Conservation (phyloP, 2,797 vertebrate genomes). For the Oreonectes daqikongensis region DNA sequence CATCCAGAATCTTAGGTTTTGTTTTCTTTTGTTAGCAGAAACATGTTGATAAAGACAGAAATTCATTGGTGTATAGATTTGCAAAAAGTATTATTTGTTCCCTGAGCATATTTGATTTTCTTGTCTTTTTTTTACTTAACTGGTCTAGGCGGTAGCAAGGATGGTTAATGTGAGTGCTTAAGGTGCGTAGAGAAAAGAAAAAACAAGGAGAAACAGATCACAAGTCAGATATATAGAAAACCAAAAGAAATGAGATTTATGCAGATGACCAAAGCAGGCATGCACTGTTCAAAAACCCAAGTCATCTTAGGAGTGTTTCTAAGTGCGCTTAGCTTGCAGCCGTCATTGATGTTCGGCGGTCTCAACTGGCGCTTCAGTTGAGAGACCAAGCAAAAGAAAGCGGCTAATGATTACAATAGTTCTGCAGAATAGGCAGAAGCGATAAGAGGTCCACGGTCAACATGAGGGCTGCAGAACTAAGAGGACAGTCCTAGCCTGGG, state of each 20-base stretch:
- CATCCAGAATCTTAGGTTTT: constrained; percentile 70
- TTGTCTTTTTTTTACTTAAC: constrained; percentile 91
- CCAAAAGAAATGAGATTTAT: constrained; percentile 88
- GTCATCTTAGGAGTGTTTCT: constrained; percentile 34
- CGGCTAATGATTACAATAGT: constrained; percentile 33
- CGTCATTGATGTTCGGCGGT: constrained; percentile 56
- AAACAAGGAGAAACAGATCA: constrained; percentile 92
- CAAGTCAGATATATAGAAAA: constrained; percentile 94
- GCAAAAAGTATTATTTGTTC: constrained; percentile 5
- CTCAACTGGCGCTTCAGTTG: constrained; percentile 39
- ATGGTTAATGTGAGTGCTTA: constrained; percentile 99
- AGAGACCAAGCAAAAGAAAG: constrained; percentile 34
- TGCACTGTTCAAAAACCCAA: constrained; percentile 71
- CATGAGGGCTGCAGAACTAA: constrained; percentile 60
- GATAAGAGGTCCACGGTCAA: constrained; percentile 20
- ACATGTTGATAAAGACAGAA: constrained; percentile 56
- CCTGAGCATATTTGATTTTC: constrained; percentile 37
- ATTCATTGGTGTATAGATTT: constrained; percentile 9
- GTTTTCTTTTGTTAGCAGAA: constrained; percentile 61
- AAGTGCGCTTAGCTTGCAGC: constrained; percentile 64
- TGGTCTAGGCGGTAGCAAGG: constrained; percentile 99
- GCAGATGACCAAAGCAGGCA: constrained; percentile 89
- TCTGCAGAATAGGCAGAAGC: constrained; percentile 44
- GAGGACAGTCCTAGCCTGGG: constrained; percentile 37
- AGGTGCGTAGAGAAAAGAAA: constrained; percentile 92